phyloP scores from a whole-genome alignment of 2,113 vertebrate species.

The Melanocharis versteri region DNA sequence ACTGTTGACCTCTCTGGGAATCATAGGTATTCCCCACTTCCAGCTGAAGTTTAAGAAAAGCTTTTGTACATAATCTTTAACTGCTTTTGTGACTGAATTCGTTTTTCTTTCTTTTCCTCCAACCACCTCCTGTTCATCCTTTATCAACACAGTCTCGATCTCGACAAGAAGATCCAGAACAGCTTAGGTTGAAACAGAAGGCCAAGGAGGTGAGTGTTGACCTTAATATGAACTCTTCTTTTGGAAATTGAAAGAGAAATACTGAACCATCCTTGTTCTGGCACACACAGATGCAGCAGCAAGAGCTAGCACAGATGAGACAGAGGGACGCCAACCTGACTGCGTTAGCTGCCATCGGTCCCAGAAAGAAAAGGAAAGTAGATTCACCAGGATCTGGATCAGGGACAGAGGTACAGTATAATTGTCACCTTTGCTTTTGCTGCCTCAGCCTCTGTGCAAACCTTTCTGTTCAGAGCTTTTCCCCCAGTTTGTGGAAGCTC shows the following conservation, averaged over 20 bases:
- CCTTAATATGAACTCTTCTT: not conserved
- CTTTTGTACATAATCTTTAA: not conserved
- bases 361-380: conserved; percentile 87
- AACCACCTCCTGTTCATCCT: not conserved
- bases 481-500: not conserved
- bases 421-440: not conserved
- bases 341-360: conserved; percentile 87
- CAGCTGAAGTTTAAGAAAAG: not conserved
- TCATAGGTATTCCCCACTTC: not conserved
- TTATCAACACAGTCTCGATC: conserved; percentile 81
- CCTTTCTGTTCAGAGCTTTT: not conserved
- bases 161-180: conserved; percentile 91
- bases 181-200: conserved; percentile 89
- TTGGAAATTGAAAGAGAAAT: not conserved
- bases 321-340: conserved; percentile 94
- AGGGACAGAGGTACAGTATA: conserved; percentile 79
- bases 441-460: not conserved
- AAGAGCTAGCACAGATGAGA: conserved; percentile 89
- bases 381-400: conserved; percentile 81
- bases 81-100: not conserved
- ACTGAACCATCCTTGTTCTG: not conserved
- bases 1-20: not conserved
- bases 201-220: conserved; percentile 84
- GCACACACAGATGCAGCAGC: conserved; percentile 86
- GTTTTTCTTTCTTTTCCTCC: not conserved